Conservation (phyloP, 2,888 invertebrate species). For the Masnerella sp. region DNA sequence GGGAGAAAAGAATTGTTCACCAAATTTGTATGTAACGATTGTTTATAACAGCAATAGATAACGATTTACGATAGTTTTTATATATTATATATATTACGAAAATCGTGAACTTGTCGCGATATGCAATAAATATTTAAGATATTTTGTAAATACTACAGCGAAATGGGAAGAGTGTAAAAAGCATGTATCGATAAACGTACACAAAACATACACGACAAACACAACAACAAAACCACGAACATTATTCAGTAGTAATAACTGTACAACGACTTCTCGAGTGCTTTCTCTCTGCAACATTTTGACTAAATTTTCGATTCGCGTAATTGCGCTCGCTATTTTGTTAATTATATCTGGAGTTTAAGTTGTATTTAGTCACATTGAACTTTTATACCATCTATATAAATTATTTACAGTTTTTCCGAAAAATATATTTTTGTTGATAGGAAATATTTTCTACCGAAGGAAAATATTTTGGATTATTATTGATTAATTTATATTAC, state of each 20-base stretch:
- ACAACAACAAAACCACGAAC: conserved; percentile 21
- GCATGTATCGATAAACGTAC: conserved; percentile 36
- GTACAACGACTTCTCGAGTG: conserved; percentile 41
- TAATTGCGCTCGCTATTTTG: conserved; percentile 22
- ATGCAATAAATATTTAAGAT: conserved; percentile 53
- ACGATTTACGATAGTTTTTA: conserved; percentile 49
- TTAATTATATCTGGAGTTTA: conserved; percentile 30
- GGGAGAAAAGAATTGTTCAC: conserved; percentile 22
- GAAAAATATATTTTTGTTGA: too few relatives aligned
- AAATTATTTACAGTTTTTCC: too few relatives aligned
- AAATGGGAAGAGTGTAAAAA: conserved; percentile 45
- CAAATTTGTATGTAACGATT: conserved; percentile 41
- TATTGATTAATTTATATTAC: too few relatives aligned
- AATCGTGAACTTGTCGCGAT: conserved; percentile 33
- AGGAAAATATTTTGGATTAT: too few relatives aligned
- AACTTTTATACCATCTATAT: too few relatives aligned
- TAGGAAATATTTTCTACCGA: too few relatives aligned
- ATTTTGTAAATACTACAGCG: conserved; percentile 48
- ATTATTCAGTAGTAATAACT: conserved; percentile 49
- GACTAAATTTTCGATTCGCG: conserved; percentile 37
- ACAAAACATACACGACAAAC: conserved; percentile 29
- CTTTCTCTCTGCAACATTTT: conserved; percentile 51
- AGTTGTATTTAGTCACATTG: conserved; percentile 26
- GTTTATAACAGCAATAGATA: conserved; percentile 45
- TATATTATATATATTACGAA: conserved; percentile 38